These are phyloP conservation scores for Acleris sparsana DNA, from an alignment of 2,888 invertebrate genomes.

Conservation along the genomic window DNA sequence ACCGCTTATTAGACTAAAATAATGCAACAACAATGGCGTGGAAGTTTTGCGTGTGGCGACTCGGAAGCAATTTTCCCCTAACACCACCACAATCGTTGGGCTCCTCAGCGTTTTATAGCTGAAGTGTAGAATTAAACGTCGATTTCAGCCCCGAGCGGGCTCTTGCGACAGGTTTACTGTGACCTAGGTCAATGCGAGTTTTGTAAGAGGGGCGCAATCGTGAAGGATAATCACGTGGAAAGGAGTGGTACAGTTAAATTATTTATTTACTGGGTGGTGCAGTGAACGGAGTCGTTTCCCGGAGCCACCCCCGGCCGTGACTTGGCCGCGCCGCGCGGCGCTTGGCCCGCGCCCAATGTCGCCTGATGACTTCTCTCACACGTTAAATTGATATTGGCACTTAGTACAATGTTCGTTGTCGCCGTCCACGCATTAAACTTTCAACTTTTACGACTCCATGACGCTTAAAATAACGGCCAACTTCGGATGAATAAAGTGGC, in stretches of 20 bases:
- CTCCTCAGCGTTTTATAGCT: conserved; percentile 53
- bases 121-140: conserved; percentile 56
- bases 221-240: conserved; percentile 13
- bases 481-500: conserved; percentile 32
- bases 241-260: conserved; percentile 42
- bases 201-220: conserved; percentile 9
- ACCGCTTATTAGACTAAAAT: conserved; percentile 36
- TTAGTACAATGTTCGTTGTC: conserved; percentile 58
- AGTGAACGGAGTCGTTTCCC: conserved; percentile 56
- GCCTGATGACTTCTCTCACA: conserved; percentile 66
- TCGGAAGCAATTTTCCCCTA: conserved; percentile 64
- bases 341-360: conserved; percentile 60
- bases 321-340: conserved; percentile 52
- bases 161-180: conserved; percentile 24
- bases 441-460: conserved; percentile 45
- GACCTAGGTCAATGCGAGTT: conserved; percentile 28
- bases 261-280: conserved; percentile 48
- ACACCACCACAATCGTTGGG: conserved; percentile 55
- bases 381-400: conserved; percentile 75
- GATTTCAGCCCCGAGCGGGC: conserved; percentile 28
- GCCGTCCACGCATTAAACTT: conserved; percentile 55
- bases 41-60: conserved; percentile 58
- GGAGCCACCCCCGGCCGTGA: conserved; percentile 50
- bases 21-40: conserved; percentile 44
- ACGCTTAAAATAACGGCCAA: conserved; percentile 38